A percentile compares a stretch with the other conserved stretches of the same genome.
phyloP scores from a whole-genome alignment of 92 coral and sea anemone genomes.

The Palythoa heliodiscus region DNA sequence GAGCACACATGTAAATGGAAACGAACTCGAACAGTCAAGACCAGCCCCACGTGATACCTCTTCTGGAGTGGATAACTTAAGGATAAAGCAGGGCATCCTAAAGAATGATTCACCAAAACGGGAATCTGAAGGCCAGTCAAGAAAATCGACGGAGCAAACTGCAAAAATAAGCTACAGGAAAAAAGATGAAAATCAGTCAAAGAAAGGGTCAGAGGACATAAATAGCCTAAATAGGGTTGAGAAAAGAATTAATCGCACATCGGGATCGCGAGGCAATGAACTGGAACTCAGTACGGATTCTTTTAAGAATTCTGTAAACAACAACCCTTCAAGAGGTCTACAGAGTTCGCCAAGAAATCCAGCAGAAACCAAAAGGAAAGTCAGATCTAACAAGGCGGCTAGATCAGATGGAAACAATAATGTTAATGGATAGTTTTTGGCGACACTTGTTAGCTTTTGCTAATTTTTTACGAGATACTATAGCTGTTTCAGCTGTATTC shows the following conservation, averaged over 20 bases:
- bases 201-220: not conserved
- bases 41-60: not conserved
- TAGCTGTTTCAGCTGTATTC: too few species aligned
- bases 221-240: not conserved
- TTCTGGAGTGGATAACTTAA: not conserved
- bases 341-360: not conserved
- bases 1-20: not conserved
- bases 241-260: not conserved
- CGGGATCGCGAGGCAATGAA: not conserved
- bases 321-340: not conserved
- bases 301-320: not conserved
- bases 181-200: not conserved
- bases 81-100: conserved; percentile 7
- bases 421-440: not conserved
- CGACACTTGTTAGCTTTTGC: not conserved
- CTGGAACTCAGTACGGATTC: not conserved
- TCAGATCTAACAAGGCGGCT: not conserved
- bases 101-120: not conserved
- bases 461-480: too few species aligned
- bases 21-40: not conserved
- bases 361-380: not conserved
- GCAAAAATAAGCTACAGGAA: not conserved
- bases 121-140: not conserved
- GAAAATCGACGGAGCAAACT: conserved; percentile 10
- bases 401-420: not conserved